A percentile compares a stretch with the other conserved stretches of the same genome.
These are phyloP conservation scores for Pseudolaguvia tuberculata DNA, from an alignment of 2,113 vertebrate genomes.

Conservation along the genomic window DNA sequence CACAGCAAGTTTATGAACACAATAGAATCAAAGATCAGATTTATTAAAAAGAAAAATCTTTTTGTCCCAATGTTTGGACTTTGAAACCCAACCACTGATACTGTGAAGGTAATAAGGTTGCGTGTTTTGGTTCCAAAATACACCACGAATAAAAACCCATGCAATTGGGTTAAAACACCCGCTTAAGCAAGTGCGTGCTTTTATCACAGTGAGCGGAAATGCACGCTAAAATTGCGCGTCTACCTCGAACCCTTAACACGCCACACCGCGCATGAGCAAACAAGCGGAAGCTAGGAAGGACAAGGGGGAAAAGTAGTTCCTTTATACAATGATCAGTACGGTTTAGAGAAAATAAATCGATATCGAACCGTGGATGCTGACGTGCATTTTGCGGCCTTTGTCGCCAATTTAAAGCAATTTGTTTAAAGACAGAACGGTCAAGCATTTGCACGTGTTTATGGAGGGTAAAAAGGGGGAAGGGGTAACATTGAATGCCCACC, in stretches of 20 bases:
- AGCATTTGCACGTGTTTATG: not conserved
- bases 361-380: slow-evolving; percentile 38
- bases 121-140: not conserved
- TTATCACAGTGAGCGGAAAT: not conserved
- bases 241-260: slow-evolving; percentile 62
- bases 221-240: slow-evolving; percentile 12
- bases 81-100: not conserved
- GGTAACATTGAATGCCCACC: not conserved
- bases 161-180: not conserved
- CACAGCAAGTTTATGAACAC: not conserved
- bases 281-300: slow-evolving; percentile 62
- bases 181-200: not conserved
- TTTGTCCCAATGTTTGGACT: too few species aligned
- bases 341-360: slow-evolving; percentile 5
- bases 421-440: not conserved
- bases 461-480: not conserved
- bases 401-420: not conserved
- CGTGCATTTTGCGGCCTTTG: not conserved
- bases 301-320: slow-evolving; percentile 59
- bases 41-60: not conserved
- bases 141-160: not conserved
- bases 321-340: slow-evolving; percentile 68
- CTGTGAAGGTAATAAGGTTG: not conserved
- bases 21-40: not conserved
- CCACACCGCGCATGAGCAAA: slow-evolving; percentile 61